A percentile compares a stretch with the other conserved stretches of the same genome.
Evolutionary conservation across 2,888 invertebrate genomes (phyloP).

Genomic region (Melolontha melolontha): DNA sequence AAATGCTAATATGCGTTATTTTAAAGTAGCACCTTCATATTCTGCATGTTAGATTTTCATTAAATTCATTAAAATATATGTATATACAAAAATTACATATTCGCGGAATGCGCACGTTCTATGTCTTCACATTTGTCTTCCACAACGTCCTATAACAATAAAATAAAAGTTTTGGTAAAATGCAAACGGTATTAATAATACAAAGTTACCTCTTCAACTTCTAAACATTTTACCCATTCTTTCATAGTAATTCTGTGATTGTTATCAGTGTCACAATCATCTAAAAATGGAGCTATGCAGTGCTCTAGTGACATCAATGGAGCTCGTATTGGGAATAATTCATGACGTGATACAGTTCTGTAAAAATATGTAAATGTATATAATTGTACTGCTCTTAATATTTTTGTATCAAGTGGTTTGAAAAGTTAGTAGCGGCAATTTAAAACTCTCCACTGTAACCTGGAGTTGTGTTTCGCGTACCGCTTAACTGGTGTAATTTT

Average conservation of each 20-base stretch:
- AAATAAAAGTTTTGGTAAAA: slow-evolving; percentile 32
- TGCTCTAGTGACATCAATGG: slow-evolving; percentile 96
- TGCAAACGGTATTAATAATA: slow-evolving; percentile 25
- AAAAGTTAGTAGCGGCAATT: too few relatives aligned
- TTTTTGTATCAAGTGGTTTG: slow-evolving; percentile 4
- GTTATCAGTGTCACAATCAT: slow-evolving; percentile 88
- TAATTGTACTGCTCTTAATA: not conserved
- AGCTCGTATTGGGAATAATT: slow-evolving; percentile 95
- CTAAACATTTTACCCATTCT: slow-evolving; percentile 93
- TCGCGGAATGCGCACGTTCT: slow-evolving; percentile 62
- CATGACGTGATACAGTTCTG: slow-evolving; percentile 89
- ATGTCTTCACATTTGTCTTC: slow-evolving; percentile 86
- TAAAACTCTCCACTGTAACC: too few relatives aligned
- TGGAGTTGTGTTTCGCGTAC: too few relatives aligned
- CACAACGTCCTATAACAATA: slow-evolving; percentile 75
- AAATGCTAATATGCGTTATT: slow-evolving; percentile 15
- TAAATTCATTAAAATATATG: slow-evolving; percentile 20
- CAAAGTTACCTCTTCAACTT: slow-evolving; percentile 80
- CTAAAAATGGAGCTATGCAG: slow-evolving; percentile 96
- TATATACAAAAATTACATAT: slow-evolving; percentile 40
- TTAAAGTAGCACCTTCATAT: slow-evolving; percentile 56
- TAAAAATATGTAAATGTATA: not conserved
- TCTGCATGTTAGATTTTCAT: slow-evolving; percentile 51
- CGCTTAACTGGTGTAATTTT: too few relatives aligned
- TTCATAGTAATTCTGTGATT: slow-evolving; percentile 91